These are phyloP conservation scores for Engraulis encrasicolus DNA, from an alignment of 2,113 vertebrate genomes.

Conservation along the genomic window DNA sequence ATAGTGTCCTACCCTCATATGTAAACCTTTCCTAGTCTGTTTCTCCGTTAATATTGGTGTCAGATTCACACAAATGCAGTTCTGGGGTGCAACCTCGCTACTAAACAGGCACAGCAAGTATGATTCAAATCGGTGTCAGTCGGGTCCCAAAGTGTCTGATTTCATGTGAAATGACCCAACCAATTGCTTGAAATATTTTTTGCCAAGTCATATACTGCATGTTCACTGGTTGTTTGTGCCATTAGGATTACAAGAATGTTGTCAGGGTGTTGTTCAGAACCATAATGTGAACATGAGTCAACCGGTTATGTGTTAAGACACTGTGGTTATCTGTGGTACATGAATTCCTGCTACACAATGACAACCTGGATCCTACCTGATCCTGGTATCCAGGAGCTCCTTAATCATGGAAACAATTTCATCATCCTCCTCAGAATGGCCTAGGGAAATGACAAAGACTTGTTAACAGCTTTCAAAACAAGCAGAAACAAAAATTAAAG, in stretches of 20 bases:
- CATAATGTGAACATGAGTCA: neutral
- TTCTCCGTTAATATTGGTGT: too few species aligned
- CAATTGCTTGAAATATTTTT: too few species aligned
- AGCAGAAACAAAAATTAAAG: neutral
- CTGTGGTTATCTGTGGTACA: neutral
- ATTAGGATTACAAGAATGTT: neutral
- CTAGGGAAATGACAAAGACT: conserved; percentile 54
- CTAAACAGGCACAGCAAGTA: too few species aligned
- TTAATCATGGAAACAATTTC: conserved; percentile 81
- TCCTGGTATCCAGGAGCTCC: conserved; percentile 79
- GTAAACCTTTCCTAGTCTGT: too few species aligned
- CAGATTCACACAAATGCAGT: too few species aligned
- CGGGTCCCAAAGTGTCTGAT: too few species aligned
- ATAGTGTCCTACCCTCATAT: too few species aligned
- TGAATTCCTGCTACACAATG: neutral
- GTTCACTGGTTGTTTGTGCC: neutral
- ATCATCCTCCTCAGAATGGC: conserved; percentile 77
- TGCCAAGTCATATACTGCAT: neutral
- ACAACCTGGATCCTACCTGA: conserved; percentile 68
- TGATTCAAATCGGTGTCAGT: too few species aligned
- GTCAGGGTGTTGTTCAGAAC: neutral
- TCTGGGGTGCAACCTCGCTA: too few species aligned
- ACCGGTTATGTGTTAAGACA: neutral
- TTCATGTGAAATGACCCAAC: too few species aligned
- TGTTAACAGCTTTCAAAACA: neutral